A percentile compares a stretch with the other conserved stretches of the same genome.
Evolutionary conservation across 2,113 vertebrate genomes (phyloP).

Genomic region (Podocnemis expansa): DNA sequence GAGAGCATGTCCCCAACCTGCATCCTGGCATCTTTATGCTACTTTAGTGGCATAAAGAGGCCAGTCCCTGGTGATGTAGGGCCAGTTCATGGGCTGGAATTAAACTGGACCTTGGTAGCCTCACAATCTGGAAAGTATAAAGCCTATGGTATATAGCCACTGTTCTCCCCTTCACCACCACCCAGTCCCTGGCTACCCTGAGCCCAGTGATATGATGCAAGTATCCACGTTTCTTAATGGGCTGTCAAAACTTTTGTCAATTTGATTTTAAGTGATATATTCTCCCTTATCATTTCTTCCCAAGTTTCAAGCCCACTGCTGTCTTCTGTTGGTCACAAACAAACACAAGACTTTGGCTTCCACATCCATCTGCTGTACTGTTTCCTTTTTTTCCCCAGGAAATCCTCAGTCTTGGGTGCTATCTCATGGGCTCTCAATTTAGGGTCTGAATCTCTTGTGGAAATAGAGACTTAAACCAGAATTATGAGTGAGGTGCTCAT

Average conservation of each 20-base stretch:
- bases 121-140: neutral
- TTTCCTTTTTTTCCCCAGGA: neutral
- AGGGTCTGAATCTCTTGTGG: neutral
- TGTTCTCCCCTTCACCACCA: neutral
- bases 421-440: neutral
- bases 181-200: neutral
- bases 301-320: neutral
- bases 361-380: neutral
- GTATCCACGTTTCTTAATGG: neutral
- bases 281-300: neutral
- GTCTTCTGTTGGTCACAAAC: neutral
- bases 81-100: neutral
- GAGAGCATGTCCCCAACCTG: no score
- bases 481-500: neutral
- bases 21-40: neutral
- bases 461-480: neutral
- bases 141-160: neutral
- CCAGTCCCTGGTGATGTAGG: neutral
- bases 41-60: no score
- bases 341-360: neutral
- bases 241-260: neutral
- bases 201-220: neutral
- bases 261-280: neutral
- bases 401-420: neutral
- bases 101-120: neutral